Base-by-base conservation (phyloP, 2,888 invertebrate species). In the Perithous albicinctus region DNA sequence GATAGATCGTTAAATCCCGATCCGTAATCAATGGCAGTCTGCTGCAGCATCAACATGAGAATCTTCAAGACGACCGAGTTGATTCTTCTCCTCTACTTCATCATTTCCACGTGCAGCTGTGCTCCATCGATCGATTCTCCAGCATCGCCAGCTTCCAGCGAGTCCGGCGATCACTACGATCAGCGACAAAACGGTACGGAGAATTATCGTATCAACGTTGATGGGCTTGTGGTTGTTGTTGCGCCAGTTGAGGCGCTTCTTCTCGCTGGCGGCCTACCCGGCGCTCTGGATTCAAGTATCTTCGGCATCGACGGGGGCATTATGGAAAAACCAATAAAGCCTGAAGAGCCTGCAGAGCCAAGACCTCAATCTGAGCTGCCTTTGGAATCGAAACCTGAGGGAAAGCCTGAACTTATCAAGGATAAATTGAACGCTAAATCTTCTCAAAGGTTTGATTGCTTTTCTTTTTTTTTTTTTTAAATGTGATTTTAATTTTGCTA, bases 151-250 rank as follows among this genome's bases (percentile, higher is more conserved):
- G 56, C 48, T 23, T 8, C 20, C 32, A 18, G 61, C 5, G 35
- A 54, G 4, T 23, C 48, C 18, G 84, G 84, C 32, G 88, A 90
- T 82, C 85, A 85, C 84, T 95, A 95, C 90, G 97, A 97, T 92
- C 96, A 97, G 89, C 93, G 96, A 6, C 97, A 97, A 90, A 97
- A 96, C 89, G 97, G 97, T 0, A 93, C 95, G 0, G 96, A 96
- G 87, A 97, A 97, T 93, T 94, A 95, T 84, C 94, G 96, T 18
- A 92, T 97, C 8, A 95, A 95, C 89, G 94, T 97, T 66, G 95
- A 96, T 87, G 96, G 95, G 12, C 93, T 96, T n/a, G 94, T 95
- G 12, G 92, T 96, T 38, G 95, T 96, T 1, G 93, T 95, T 51
- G 95, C 95, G 0, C 95, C 96, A 0, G 94, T 94, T 0, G 95